These are phyloP conservation scores for Zoroaster sp. DNA, from an alignment of 53 echinoderm and acorn worm species.

Conservation along the genomic window DNA sequence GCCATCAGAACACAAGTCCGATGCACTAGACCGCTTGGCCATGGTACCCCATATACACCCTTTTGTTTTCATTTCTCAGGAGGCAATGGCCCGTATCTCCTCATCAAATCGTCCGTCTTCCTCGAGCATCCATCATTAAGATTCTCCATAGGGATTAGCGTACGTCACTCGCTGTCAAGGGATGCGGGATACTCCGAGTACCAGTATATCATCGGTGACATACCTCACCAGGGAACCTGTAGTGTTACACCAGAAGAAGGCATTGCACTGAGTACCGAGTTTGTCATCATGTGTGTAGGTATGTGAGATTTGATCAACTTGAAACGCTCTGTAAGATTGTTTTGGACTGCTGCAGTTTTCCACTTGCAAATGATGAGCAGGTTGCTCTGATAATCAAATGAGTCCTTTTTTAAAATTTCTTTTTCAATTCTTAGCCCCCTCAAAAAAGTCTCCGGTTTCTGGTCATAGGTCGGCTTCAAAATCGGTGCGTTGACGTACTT, in stretches of 20 bases:
- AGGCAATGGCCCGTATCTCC: constrained; percentile 1
- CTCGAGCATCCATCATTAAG: not conserved
- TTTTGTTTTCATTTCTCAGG: not conserved
- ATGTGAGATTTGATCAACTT: not conserved
- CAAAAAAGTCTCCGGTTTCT: too few relatives aligned
- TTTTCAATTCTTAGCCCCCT: too few relatives aligned
- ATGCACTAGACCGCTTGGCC: too few relatives aligned
- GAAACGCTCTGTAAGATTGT: too few relatives aligned
- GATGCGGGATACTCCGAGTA: constrained; percentile 39
- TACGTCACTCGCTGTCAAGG: not conserved
- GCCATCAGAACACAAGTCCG: too few relatives aligned
- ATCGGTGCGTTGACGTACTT: too few relatives aligned
- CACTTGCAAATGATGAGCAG: too few relatives aligned
- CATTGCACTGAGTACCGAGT: constrained; percentile 58
- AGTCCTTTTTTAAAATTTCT: too few relatives aligned
- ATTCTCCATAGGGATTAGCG: constrained; percentile 39
- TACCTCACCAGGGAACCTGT: constrained; percentile 51
- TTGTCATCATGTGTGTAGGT: constrained; percentile 69
- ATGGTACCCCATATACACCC: too few relatives aligned
- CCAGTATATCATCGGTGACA: constrained; percentile 27
- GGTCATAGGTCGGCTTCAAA: too few relatives aligned
- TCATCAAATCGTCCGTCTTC: constrained; percentile 9
- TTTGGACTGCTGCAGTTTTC: too few relatives aligned
- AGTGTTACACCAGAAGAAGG: constrained; percentile 48
- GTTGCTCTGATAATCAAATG: too few relatives aligned